Evolutionary conservation across 1,140 invertebrate species (phyloP).

Genomic region (Maconellicoccus hirsutus): DNA sequence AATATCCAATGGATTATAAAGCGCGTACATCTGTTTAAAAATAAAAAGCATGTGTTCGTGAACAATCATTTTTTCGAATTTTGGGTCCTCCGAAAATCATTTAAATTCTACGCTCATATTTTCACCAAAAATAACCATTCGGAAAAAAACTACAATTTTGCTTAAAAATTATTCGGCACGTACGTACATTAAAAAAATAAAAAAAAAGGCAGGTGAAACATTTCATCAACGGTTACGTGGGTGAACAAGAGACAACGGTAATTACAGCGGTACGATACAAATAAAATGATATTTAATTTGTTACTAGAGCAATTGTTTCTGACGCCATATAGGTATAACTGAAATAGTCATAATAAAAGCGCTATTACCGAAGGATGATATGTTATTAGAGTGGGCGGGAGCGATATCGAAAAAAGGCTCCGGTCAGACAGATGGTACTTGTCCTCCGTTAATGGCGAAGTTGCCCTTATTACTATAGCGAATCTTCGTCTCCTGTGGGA

Average conservation of each 20-base stretch:
- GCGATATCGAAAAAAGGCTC: slow-evolving; percentile 6
- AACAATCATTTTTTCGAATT: neutral
- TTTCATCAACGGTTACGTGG: neutral
- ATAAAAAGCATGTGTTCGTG: neutral
- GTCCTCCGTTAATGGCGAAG: slow-evolving; percentile 1
- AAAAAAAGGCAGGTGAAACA: neutral
- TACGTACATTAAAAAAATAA: neutral
- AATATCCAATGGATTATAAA: neutral
- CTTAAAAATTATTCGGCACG: neutral
- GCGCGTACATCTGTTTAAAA: neutral
- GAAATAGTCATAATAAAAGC: neutral
- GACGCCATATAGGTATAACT: neutral
- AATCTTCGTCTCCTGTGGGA: neutral
- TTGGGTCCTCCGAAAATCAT: neutral
- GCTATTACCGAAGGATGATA: neutral
- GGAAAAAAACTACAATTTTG: neutral
- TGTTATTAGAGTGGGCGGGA: slow-evolving; percentile 7
- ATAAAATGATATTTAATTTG: slow-evolving; percentile 10
- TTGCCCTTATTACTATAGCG: neutral
- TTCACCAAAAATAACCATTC: neutral
- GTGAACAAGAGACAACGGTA: neutral
- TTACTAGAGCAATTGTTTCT: neutral
- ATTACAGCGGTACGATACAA: neutral
- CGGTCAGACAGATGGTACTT: slow-evolving; percentile 2
- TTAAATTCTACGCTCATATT: neutral